Evolutionary conservation across 2,888 invertebrate species (phyloP).

Genomic region (Aphodius sticticus): DNA sequence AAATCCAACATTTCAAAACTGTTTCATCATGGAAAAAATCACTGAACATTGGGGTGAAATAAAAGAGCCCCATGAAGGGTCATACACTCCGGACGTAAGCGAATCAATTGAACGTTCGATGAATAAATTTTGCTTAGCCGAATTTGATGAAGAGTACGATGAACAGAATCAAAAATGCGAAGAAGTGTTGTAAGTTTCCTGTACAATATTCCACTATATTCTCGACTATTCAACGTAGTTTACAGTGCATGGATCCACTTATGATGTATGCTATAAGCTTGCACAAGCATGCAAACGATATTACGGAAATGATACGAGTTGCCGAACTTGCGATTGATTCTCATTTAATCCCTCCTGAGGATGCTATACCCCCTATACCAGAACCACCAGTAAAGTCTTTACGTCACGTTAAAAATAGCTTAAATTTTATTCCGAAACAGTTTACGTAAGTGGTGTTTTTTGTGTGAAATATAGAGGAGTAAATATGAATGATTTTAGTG

Average conservation of each 20-base stretch:
- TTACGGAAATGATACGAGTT: constrained; percentile 53
- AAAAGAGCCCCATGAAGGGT: constrained; percentile 32
- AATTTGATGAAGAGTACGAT: constrained; percentile 50
- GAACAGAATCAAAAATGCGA: constrained; percentile 40
- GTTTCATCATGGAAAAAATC: constrained; percentile 5
- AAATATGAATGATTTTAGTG: constrained; percentile 39
- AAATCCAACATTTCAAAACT: neutral
- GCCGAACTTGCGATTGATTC: constrained; percentile 53
- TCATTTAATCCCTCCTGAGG: constrained; percentile 52
- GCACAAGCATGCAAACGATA: constrained; percentile 55
- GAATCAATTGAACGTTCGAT: constrained; percentile 55
- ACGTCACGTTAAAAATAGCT: constrained; percentile 49
- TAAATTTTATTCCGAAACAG: constrained; percentile 53
- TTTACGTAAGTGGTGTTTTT: constrained; percentile 47
- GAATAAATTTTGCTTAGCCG: constrained; percentile 52
- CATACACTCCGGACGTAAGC: constrained; percentile 49
- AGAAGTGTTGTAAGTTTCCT: constrained; percentile 47
- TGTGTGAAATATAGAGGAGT: neutral
- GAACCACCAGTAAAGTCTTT: constrained; percentile 47
- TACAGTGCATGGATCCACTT: constrained; percentile 54
- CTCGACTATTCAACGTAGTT: constrained; percentile 44
- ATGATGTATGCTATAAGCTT: constrained; percentile 54
- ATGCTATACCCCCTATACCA: constrained; percentile 53
- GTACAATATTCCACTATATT: neutral
- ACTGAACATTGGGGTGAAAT: constrained; percentile 54